Evolutionary conservation across 2,113 vertebrate genomes (phyloP).

Genomic region (Neogale vison): DNA sequence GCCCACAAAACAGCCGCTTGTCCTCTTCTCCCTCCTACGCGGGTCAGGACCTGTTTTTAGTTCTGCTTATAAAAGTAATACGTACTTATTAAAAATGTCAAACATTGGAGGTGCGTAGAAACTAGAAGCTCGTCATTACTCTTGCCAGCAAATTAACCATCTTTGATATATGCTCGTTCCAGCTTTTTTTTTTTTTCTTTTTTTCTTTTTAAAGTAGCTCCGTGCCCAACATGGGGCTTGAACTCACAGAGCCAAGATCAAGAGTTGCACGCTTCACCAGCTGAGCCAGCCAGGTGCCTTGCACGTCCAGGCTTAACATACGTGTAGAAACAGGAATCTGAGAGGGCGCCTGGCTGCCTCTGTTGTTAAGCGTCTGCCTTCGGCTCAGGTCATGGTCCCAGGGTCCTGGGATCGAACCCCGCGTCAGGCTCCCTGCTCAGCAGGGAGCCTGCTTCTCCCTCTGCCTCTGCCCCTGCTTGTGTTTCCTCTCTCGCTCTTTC

Average conservation of each 20-base stretch:
- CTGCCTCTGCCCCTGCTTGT: no score
- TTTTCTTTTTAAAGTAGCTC: not conserved
- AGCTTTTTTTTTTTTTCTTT: not conserved
- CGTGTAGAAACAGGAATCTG: not conserved
- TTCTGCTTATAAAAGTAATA: not conserved
- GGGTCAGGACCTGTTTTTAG: not conserved
- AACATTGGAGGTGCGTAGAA: not conserved
- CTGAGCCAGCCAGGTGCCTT: not conserved
- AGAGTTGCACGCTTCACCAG: not conserved
- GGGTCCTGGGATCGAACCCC: no score
- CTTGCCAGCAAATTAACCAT: not conserved
- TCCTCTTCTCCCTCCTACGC: not conserved
- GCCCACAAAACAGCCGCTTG: not conserved
- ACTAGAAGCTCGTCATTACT: not conserved
- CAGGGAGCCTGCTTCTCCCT: no score
- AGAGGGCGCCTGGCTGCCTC: no score
- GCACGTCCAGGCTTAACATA: not conserved
- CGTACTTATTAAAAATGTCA: not conserved
- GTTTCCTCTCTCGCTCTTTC: no score
- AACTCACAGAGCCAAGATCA: not conserved
- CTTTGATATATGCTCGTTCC: not conserved
- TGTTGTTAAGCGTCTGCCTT: no score
- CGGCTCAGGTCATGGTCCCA: no score
- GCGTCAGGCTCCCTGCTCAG: no score
- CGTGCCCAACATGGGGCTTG: not conserved